Evolutionary conservation across 2,888 invertebrate species (phyloP).

Genomic region (Acholoe squamosa): DNA sequence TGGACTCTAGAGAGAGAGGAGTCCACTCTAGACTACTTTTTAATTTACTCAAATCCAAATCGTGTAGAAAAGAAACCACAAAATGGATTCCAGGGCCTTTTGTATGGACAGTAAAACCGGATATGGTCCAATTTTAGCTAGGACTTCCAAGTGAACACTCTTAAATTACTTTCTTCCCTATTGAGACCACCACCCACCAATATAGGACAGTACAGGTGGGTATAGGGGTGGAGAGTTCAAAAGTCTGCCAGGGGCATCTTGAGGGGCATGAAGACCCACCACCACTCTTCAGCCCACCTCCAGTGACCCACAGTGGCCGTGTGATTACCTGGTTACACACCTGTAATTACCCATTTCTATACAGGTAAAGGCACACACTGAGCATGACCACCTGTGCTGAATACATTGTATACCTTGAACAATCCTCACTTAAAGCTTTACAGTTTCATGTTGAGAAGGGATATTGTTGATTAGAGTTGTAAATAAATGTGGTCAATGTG

Average conservation of each 20-base stretch:
- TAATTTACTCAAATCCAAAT: no score
- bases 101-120: background rate
- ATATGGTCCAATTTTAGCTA: constrained; percentile 39
- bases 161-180: constrained; percentile 26
- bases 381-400: background rate
- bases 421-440: no score
- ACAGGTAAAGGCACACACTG: constrained; percentile 21
- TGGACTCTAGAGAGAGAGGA: no score
- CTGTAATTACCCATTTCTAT: constrained; percentile 8
- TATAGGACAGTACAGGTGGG: background rate
- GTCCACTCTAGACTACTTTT: no score
- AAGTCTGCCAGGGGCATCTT: background rate
- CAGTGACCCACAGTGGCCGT: background rate
- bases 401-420: background rate
- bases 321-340: constrained; percentile 15
- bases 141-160: constrained; percentile 20
- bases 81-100: no score
- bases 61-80: no score
- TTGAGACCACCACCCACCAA: background rate
- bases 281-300: constrained; percentile 4
- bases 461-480: no score
- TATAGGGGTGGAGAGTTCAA: background rate
- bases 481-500: no score
- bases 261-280: background rate
- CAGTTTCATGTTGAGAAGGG: no score